Base-by-base conservation (phyloP, 2,888 invertebrate genomes). In the Ommatoiulus sabulosus region DNA sequence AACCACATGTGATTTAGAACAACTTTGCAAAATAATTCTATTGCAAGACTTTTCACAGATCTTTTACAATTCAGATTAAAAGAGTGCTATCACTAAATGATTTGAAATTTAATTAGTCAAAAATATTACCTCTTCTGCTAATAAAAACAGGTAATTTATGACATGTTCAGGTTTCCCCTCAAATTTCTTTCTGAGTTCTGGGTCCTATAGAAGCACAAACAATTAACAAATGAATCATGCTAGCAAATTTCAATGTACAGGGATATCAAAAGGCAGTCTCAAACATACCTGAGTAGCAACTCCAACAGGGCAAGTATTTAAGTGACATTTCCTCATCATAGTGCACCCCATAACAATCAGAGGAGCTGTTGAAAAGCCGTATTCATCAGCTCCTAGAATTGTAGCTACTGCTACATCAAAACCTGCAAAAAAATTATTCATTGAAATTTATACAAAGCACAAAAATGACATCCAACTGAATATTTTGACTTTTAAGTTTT, bases 291-390 rank as follows among this genome's bases (percentile, higher is more conserved):
- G 99, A 0, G 99, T 99, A 1, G 99, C 99, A 91, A 99, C 97
- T 90, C 99, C 99, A 89, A 99, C 99, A 0, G 99, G 99, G 91
- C 99, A 99, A 8, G 99, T 99, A 93, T 99, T 99, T 91, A 99
- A 94, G 93, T 99, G 99, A 92, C 99, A 99, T 93, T 99, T 99
- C 89, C 99, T 95, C 99, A 99, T 99, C 99, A 99, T 99, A 0
- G 99, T 99, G 92, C 99, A 99, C 4, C 99, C 99, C 93, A 99
- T 95, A 1, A 97, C 98, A 92, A 99, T 99, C 88, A 99, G 94
- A 0, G 99, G 99, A 3, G 99, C 99, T 0, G 99, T 99, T 92
- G 98, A 98, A 94, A 99, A 98, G 43, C 99, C 99, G 92, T 99
- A 97, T 93, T 99, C 99, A 93, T 99, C 99, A 10, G 99, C 99